phyloP scores from a whole-genome alignment of 2,113 vertebrate species.

The Harpagus bidentatus region DNA sequence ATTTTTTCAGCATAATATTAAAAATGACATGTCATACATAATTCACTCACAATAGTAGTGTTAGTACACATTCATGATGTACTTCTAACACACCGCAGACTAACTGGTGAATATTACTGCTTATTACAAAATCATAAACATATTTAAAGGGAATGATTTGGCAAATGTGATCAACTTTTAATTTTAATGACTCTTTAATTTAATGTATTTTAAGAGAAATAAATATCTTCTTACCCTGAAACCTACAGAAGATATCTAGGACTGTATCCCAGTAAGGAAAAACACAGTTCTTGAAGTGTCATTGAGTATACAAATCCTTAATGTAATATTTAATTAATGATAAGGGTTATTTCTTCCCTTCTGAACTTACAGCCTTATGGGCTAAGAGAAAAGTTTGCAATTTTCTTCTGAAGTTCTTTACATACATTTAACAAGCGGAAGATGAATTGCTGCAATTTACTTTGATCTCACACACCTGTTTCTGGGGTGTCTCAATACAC shows the following conservation, averaged over 20 bases:
- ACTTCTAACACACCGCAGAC: not conserved
- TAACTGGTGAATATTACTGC: not conserved
- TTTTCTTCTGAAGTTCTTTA: not conserved
- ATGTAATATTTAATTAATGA: not conserved
- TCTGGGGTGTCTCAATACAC: not conserved
- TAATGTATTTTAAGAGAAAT: not conserved
- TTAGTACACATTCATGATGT: not conserved
- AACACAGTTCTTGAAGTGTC: not conserved
- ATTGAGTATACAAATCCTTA: not conserved
- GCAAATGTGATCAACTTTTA: not conserved
- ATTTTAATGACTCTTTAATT: not conserved
- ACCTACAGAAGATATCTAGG: not conserved
- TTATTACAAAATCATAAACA: not conserved
- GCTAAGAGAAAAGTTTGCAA: not conserved
- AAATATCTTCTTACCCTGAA: not conserved
- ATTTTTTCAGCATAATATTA: not conserved
- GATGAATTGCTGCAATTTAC: not conserved
- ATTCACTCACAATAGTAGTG: not conserved
- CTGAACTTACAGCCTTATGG: not conserved
- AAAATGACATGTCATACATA: not conserved
- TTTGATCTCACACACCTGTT: not conserved
- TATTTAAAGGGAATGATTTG: not conserved
- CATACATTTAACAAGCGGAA: not conserved
- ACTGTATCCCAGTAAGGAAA: not conserved
- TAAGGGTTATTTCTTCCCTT: not conserved